Base-by-base conservation (phyloP, 2,113 vertebrate genomes). In the Podocnemis expansa region DNA sequence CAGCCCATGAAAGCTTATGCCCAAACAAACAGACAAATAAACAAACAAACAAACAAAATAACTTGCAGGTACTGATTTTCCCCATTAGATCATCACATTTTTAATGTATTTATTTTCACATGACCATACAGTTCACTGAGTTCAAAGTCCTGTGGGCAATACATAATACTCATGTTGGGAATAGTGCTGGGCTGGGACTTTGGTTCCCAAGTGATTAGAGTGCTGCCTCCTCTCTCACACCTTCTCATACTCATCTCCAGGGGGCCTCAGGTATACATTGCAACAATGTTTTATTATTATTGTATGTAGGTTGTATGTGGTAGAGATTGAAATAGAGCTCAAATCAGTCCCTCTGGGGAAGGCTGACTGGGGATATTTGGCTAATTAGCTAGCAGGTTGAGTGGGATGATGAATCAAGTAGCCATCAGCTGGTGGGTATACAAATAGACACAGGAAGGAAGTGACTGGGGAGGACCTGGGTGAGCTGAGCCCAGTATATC, bases 161-260 rank as follows among this genome's bases (percentile, higher is more conserved):
- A 2, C 0, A 16, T 0, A 0, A 31, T 58, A 56, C 52, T 54
- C 91, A 14, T 4, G 34, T 76, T 22, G 88, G n/a, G 73, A 12
- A 84, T 80, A 6, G 1, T 38, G 92, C 80, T 27, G 83, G n/a
- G 1, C 45, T 90, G 24, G 13, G 52, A 89, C 70, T 89, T 10
- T 47, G 47, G 47, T 47, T 6, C 47, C 84, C 94, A 78, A n/a
- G 60, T n/a, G 60, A 34, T 34, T 31, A 63, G 31, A 67, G 60
- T 34, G 31, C 16, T 67, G 31, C 16, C n/a, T 67, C 60, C 34
- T 67, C 8, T 21, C 14, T n/a, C 60, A 67, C 16, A 67, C 34
- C 34, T 67, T 67, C 31, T n/a, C 60, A n/a, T 67, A 67, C 34
- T 16, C 31, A 67, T 67, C 17, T 19, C n/a, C 34, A n/a, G n/a